Conservation (phyloP, 2,797 vertebrate species). For the Adelosebastes latens region DNA sequence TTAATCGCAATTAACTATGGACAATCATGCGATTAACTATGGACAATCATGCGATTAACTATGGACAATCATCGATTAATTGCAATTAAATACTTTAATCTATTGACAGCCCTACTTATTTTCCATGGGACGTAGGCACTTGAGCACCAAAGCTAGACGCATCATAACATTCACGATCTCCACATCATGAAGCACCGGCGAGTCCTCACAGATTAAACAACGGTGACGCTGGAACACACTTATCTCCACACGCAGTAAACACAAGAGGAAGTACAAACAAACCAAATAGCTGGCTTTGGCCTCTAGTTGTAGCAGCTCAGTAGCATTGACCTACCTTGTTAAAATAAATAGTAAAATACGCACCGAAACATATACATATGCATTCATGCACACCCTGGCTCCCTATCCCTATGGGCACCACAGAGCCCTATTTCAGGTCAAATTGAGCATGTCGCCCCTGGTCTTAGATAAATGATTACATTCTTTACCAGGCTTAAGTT, state of each 20-base stretch:
- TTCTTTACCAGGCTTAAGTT: conserved; percentile 76
- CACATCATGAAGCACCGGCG: conserved; percentile 1
- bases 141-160: neutral
- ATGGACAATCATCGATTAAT: no score
- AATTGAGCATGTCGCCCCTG: conserved; percentile 77
- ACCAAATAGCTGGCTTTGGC: conserved; percentile 31
- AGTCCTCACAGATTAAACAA: conserved; percentile 17
- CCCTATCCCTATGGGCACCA: conserved; percentile 59
- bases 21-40: no score
- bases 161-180: neutral
- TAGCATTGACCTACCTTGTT: conserved; percentile 40
- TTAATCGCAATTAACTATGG: no score
- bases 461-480: conserved; percentile 83
- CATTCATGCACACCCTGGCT: conserved; percentile 49
- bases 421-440: conserved; percentile 74
- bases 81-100: no score
- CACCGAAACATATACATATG: conserved; percentile 47
- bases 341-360: conserved; percentile 16
- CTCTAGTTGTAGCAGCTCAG: conserved; percentile 41
- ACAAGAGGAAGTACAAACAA: conserved; percentile 50
- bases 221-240: conserved; percentile 22
- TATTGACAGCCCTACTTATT: no score
- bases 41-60: no score
- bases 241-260: conserved; percentile 45
- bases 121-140: conserved; percentile 2